Evolutionary conservation across 2,888 invertebrate species (phyloP), one percentile per base, ranked within the genome.

Genomic region (Seira sanloemensis): DNA sequence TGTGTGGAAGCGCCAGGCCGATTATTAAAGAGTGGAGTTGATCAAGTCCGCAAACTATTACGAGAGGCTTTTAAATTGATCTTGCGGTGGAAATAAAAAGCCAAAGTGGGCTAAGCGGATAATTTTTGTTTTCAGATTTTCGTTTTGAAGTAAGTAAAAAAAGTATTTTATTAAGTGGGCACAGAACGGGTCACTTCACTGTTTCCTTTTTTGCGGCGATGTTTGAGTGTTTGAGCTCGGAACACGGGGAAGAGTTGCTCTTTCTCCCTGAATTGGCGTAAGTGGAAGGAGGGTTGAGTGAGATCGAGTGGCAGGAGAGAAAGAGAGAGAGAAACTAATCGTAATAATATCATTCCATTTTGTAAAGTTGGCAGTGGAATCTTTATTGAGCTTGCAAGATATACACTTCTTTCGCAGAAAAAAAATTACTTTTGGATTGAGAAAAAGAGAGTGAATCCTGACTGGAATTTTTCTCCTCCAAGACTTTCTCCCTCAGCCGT

Each of bases 371-470:
- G 71, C 71, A 71, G 71, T 72, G 58, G 25, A 72, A 72, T 54
- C 72, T 72, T 72, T 27, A 72, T 72, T 72, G 72, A 58, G 72
- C 26, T n/a, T 72, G 27, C 54, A 58, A 62, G 62, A 62, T 62
- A 23, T 62, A 62, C 62, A 62, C 23, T 62, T 18, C n/a, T 58
- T 7, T 58, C 2, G n/a, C 4, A 18, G n/a, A n/a, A 58, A 58
- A 58, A 58, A 18, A 58, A 58, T 58, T 58, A 58, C 58, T 58
- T 58, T 58, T 58, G 58, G 58, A 58, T 58, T 18, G 9, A 58
- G 58, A 58, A 18, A 16, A 16, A 18, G 58, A 21, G 21, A 21
- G 2, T 9, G 12, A 62, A 23, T n/a, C 23, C 62, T 62, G 62
- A 62, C 62, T 62, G 62, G 62, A 62, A 62, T 62, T 62, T 62